Percentiles rank a stretch among this genome's conserved stretches.
phyloP scores from a whole-genome alignment of 2,888 invertebrate genomes.

The Folsomia manolachei region DNA sequence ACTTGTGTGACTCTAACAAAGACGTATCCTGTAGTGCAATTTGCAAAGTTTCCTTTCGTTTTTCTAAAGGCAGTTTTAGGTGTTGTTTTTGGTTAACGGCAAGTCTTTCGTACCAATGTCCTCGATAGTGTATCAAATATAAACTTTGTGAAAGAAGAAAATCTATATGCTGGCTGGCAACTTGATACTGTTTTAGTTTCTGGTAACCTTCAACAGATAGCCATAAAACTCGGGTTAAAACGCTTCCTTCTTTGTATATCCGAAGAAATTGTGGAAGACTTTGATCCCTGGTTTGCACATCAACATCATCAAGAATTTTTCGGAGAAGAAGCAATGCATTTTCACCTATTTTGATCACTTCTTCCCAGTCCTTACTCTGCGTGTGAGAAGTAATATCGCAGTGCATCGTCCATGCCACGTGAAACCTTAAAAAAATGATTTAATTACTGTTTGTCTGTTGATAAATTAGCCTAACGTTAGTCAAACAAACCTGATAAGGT shows the following conservation, averaged over 20 bases:
- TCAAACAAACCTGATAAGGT: conserved; percentile 52
- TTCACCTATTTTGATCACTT: conserved; percentile 30
- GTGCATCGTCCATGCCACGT: conserved; percentile 40
- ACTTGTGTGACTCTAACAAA: conserved; percentile 54
- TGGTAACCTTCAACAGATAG: conserved; percentile 57
- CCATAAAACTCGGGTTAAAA: conserved; percentile 55
- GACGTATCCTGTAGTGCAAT: conserved; percentile 53
- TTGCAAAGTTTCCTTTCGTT: conserved; percentile 48
- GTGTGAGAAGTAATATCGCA: conserved; percentile 27
- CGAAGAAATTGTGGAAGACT: conserved; percentile 60
- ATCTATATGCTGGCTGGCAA: conserved; percentile 60
- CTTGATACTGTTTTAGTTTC: conserved; percentile 54
- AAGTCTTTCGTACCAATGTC: conserved; percentile 63
- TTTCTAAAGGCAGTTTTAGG: conserved; percentile 51
- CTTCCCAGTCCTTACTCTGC: conserved; percentile 41
- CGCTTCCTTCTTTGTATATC: conserved; percentile 61
- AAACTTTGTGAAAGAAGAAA: conserved; percentile 58
- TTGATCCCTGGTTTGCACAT: conserved; percentile 42
- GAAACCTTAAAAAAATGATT: conserved; percentile 35
- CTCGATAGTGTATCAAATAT: conserved; percentile 58
- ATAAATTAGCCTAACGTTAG: background rate
- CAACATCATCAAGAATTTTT: conserved; percentile 13
- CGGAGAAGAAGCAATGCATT: conserved; percentile 23
- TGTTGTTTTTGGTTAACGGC: conserved; percentile 64
- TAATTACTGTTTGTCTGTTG: conserved; percentile 50